Base-by-base conservation (phyloP, 2,888 invertebrate species). In the Eupithecia abbreviata region DNA sequence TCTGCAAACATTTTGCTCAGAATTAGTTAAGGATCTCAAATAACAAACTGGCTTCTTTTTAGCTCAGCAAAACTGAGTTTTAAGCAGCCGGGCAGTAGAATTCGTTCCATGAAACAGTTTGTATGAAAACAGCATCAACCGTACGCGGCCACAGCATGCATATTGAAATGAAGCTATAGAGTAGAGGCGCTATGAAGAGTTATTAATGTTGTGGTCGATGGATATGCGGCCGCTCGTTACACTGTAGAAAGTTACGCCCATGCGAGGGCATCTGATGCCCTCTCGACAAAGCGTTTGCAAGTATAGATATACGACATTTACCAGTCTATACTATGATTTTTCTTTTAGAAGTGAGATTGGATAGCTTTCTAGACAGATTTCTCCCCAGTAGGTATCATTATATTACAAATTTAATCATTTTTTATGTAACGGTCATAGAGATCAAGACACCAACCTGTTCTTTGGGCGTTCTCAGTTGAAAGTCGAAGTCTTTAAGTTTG, bases 211-310 rank as follows among this genome's bases (percentile, higher is more conserved):
- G 71, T 74, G 77, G 73, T 78, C 80, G 84, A 82, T 81, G 83
- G 85, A 84, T 85, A 82, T 81, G 81, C 85, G 86, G 86, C 85
- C 84, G 81, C 81, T 84, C 84, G 81, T 86, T 86, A 88, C 83
- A 81, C 83, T 81, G 86, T 88, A 84, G 85, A 86, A 88, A 87
- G 87, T 83, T 83, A 87, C 84, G 86, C 85, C 83, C 81, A 83
- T 82, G 80, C 77, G 73, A 72, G 51, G 18, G 74, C 51, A 77
- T 65, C 71, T 72, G 30, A 30, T 30, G 71, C 47, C 62, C 30
- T 45, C 72, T 65, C 45, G 45, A 49, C 71, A 58, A 71, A 71
- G 55, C 45, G 67, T 45, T 45, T n/a, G 13, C 4, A n/a, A 15
- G 4, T 18, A 49, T 30, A 30, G 30, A 30, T 51, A 15, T 51